phyloP scores from a whole-genome alignment of 2,888 invertebrate genomes.

The Trissoscelio sp. region DNA sequence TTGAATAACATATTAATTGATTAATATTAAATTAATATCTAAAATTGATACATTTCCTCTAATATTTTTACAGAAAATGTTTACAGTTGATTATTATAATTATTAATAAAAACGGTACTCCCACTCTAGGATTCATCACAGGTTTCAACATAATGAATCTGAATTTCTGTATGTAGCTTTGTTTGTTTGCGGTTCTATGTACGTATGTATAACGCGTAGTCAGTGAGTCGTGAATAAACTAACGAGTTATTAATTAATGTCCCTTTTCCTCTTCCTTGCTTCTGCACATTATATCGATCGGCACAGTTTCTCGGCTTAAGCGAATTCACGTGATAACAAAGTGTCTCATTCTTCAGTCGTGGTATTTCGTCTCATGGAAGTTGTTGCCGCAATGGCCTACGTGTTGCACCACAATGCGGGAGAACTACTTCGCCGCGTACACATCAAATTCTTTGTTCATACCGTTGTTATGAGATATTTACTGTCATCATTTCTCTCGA shows the following conservation, averaged over 20 bases:
- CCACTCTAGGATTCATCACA: too few species aligned
- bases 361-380: conserved; percentile 39
- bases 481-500: conserved; percentile 15
- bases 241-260: conserved; percentile 64
- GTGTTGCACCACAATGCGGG: conserved; percentile 34
- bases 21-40: too few species aligned
- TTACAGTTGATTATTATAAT: too few species aligned
- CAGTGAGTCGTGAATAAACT: conserved; percentile 51
- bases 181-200: conserved; percentile 11
- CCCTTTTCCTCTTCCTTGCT: conserved; percentile 55
- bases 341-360: conserved; percentile 42
- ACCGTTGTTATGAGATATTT: conserved; percentile 12
- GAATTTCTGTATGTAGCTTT: too few species aligned
- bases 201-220: conserved; percentile 23
- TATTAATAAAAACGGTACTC: too few species aligned
- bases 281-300: conserved; percentile 59
- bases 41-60: too few species aligned
- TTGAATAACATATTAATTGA: too few species aligned
- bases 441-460: conserved; percentile 1
- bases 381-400: conserved; percentile 34
- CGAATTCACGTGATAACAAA: conserved; percentile 58
- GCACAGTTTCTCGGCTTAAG: conserved; percentile 54
- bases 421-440: not conserved
- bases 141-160: too few species aligned
- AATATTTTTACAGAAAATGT: too few species aligned